phyloP scores from a whole-genome alignment of 2,888 invertebrate species.

The Rhingia campestris region DNA sequence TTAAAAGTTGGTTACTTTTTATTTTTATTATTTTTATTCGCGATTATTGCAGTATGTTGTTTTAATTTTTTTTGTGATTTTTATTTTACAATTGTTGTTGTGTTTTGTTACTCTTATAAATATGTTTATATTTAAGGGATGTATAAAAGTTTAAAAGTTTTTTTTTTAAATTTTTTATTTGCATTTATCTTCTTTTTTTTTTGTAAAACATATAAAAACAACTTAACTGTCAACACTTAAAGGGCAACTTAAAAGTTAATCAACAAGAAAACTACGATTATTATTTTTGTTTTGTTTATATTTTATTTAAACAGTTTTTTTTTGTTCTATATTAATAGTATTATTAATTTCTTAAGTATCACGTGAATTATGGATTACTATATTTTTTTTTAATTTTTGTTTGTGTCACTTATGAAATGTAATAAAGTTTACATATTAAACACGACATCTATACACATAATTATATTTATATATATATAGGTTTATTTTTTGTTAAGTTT shows the following conservation, averaged over 20 bases:
- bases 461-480: conserved; percentile 12
- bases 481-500: conserved; percentile 22
- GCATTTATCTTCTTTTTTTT: conserved; percentile 41
- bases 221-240: conserved; percentile 72
- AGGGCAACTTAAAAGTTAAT: conserved; percentile 68
- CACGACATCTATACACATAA: conserved; percentile 65
- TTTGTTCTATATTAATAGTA: conserved; percentile 42
- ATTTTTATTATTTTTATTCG: conserved; percentile 19
- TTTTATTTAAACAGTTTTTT: conserved; percentile 52
- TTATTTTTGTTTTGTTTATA: conserved; percentile 41
- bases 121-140: conserved; percentile 71
- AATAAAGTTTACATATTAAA: conserved; percentile 55
- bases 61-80: conserved; percentile 36
- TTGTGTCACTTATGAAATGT: conserved; percentile 52
- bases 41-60: conserved; percentile 58
- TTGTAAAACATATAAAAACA: conserved; percentile 72
- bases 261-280: conserved; percentile 69
- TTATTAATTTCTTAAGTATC: conserved; percentile 63
- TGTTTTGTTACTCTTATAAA: conserved; percentile 54
- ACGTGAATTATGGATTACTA: conserved; percentile 64
- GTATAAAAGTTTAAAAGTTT: conserved; percentile 72
- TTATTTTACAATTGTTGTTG: conserved; percentile 46
- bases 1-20: conserved; percentile 26
- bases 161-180: conserved; percentile 42
- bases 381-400: conserved; percentile 26